These are phyloP conservation scores for Embiotoca jacksoni DNA, from an alignment of 2,113 vertebrate genomes.

Conservation along the genomic window DNA sequence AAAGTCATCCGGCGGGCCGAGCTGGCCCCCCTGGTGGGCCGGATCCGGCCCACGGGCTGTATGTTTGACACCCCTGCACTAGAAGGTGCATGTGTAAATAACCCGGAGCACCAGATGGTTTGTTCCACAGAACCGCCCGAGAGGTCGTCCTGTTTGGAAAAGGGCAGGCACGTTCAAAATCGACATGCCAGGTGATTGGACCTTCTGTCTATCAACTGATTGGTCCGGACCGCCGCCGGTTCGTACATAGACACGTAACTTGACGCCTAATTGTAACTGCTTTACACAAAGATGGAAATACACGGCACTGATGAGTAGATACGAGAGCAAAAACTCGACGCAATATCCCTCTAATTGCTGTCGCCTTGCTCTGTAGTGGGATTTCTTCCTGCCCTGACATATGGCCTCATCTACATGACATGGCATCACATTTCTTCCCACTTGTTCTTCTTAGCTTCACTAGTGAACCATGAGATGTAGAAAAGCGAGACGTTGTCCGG, in stretches of 20 bases:
- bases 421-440: background rate
- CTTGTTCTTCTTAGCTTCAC: background rate
- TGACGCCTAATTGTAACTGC: constrained; percentile 3
- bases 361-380: background rate
- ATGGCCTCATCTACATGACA: background rate
- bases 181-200: too few species aligned
- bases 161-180: too few species aligned
- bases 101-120: too few species aligned
- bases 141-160: too few species aligned
- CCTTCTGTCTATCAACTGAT: too few species aligned
- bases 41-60: too few species aligned
- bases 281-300: background rate
- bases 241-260: background rate
- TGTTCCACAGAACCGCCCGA: too few species aligned
- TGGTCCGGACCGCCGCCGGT: too few species aligned
- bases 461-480: background rate
- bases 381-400: background rate
- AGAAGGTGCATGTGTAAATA: too few species aligned
- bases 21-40: too few species aligned
- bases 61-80: too few species aligned
- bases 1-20: too few species aligned
- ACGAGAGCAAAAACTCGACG: background rate
- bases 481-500: constrained; percentile 3
- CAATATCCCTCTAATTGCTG: background rate
- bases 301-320: constrained; percentile 1